Evolutionary conservation across 2,797 vertebrate genomes (phyloP), one percentile per base, ranked within the genome.

Genomic region (Brachymystax lenok): DNA sequence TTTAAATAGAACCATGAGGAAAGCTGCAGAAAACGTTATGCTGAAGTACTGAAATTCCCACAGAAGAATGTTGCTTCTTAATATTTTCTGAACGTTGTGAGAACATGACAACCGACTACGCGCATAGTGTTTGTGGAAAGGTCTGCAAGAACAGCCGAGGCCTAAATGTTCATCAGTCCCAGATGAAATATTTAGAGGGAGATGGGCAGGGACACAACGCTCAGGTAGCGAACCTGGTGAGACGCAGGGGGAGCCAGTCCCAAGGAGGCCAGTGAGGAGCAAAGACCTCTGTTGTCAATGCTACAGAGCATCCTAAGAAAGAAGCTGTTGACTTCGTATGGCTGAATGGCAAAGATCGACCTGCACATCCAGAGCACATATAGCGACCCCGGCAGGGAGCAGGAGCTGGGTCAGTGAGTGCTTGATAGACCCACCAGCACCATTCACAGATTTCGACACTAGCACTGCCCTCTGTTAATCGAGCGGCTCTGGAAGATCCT

Each of bases 141-240:
- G 13, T 69, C 74, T 69, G 69, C 61, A 74, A 80, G 61, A 80
- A 69, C 2, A 1, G 8, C 5, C 46, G 5, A 35, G 52, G 70
- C 61, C 59, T 77, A 3, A 81, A 78, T 56, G 74, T 74, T 28
- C 69, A 80, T 59, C 35, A 56, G 76, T 61, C 50, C 16, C 76
- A 30, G 78, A 80, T 73, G 69, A 78, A 72, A 64, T 75, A 73
- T 33, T n/a, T 50, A 46, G 14, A 8, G 35, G 40, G 35, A 51
- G 67, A 52, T 30, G 21, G 4, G 33, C 8, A 63, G 46, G 19
- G 63, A 14, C 78, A 71, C n/a, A 79, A 71, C 0, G n/a, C 81
- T 75, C 69, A 80, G 35, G 69, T 69, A 61, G 74, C 6, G 14
- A 52, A 77, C 72, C 64, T 74, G 64, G 71, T 79, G 80, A 78